A percentile compares a stretch with the other conserved stretches of the same genome.
Evolutionary conservation across 2,797 vertebrate genomes (phyloP).

Genomic region (Iguana delicatissima): DNA sequence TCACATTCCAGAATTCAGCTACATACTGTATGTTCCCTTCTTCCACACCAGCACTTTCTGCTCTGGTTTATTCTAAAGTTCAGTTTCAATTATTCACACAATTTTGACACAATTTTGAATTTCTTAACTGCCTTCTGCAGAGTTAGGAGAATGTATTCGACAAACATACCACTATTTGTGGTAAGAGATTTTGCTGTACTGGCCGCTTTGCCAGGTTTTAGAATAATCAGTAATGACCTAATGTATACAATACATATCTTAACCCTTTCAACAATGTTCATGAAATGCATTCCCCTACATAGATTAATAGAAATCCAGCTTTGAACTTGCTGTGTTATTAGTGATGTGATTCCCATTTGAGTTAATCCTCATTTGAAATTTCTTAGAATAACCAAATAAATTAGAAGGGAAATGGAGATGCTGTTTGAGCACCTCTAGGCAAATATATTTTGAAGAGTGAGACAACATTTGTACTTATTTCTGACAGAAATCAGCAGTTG

Average conservation of each 20-base stretch:
- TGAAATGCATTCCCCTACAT: neutral
- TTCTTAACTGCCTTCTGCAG: neutral
- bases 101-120: neutral
- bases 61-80: neutral
- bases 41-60: no score
- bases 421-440: neutral
- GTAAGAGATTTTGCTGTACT: neutral
- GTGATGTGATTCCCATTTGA: neutral
- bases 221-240: neutral
- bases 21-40: neutral
- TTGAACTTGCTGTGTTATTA: neutral
- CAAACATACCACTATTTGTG: neutral
- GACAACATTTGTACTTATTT: neutral
- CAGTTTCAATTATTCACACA: no score
- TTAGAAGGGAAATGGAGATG: neutral
- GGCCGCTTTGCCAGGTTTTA: neutral
- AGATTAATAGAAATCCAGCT: neutral
- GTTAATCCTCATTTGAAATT: constrained; percentile 5
- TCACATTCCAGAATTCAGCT: neutral
- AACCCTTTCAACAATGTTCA: neutral
- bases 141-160: neutral
- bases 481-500: neutral
- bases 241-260: neutral
- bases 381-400: neutral
- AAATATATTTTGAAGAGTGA: neutral